Evolutionary conservation across 2,113 vertebrate genomes (phyloP).

Genomic region (Lepus europaeus): DNA sequence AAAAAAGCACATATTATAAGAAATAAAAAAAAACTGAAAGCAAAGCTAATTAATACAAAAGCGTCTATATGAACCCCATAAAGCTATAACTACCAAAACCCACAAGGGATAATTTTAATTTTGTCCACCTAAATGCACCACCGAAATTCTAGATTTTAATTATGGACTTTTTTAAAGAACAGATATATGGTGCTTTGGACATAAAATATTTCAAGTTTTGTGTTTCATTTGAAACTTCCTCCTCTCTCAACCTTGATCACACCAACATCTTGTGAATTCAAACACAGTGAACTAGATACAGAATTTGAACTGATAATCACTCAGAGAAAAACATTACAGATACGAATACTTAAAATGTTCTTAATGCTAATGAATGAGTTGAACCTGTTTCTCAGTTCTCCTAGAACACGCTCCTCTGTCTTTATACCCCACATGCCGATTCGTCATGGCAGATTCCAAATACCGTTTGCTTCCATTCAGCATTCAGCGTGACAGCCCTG

Average conservation of each 20-base stretch:
- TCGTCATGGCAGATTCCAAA: no score
- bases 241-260: not conserved
- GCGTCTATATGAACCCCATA: constrained; percentile 80
- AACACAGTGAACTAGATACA: not conserved
- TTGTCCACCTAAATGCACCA: constrained; percentile 54
- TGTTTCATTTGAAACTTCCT: not conserved
- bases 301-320: not conserved
- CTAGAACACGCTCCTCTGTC: not conserved
- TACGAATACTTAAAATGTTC: not conserved
- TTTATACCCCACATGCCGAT: not conserved
- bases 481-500: not conserved
- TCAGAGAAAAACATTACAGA: not conserved
- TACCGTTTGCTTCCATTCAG: not conserved
- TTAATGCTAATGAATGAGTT: not conserved
- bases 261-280: not conserved
- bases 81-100: constrained; percentile 75
- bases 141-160: constrained; percentile 61
- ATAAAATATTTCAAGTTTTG: not conserved
- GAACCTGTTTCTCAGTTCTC: not conserved
- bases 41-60: constrained; percentile 90
- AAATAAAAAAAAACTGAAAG: constrained; percentile 83
- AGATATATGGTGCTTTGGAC: not conserved
- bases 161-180: not conserved
- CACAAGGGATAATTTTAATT: constrained; percentile 72
- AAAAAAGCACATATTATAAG: constrained; percentile 90